Evolutionary conservation across 2,113 vertebrate genomes (phyloP).

Genomic region (Panthera tigris): DNA sequence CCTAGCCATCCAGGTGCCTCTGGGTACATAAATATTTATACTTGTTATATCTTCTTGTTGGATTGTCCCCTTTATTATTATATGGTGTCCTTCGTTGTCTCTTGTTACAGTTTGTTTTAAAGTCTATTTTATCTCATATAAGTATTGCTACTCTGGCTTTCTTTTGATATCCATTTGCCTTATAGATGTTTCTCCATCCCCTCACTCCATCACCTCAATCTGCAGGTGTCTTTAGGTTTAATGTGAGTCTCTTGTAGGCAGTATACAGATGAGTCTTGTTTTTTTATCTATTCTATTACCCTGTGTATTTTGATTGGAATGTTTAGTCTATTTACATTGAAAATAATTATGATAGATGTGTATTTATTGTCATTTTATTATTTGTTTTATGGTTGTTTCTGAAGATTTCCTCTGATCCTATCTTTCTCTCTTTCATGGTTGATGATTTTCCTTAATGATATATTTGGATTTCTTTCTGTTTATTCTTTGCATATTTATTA

Average conservation of each 20-base stretch:
- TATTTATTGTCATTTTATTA: not conserved
- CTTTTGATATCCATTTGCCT: not conserved
- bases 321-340: not conserved
- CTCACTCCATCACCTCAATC: not conserved
- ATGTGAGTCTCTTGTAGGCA: not conserved
- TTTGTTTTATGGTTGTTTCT: not conserved
- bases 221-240: not conserved
- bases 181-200: not conserved
- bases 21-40: not conserved
- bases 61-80: not conserved
- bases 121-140: not conserved
- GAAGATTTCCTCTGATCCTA: not conserved
- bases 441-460: not conserved
- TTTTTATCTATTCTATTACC: not conserved
- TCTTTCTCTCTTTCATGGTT: not conserved
- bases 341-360: not conserved
- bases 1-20: too few species aligned
- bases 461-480: not conserved
- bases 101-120: not conserved
- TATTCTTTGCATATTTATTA: not conserved
- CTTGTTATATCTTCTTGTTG: not conserved
- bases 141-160: not conserved
- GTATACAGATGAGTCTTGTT: not conserved
- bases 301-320: not conserved
- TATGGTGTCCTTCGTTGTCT: not conserved